Evolutionary conservation across 1,140 invertebrate species (phyloP).

Genomic region (Sipha flava): DNA sequence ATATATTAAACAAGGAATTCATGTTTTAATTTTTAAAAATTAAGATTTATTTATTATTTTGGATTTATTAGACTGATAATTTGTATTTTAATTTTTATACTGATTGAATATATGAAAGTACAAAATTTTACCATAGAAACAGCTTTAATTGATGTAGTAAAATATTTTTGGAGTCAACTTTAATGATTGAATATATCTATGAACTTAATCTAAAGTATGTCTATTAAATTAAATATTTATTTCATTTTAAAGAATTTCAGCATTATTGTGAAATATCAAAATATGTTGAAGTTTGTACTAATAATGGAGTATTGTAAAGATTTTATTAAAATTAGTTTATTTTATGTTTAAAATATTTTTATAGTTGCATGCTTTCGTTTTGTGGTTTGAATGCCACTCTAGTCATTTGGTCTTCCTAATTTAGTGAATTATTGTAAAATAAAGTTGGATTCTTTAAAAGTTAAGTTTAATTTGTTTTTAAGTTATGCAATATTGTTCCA

Average conservation of each 20-base stretch:
- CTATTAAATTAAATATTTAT: not conserved
- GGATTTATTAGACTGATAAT: not conserved
- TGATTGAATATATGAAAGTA: not conserved
- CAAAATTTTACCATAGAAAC: not conserved
- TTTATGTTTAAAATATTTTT: not conserved
- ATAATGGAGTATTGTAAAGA: not conserved
- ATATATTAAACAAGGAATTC: too few species aligned
- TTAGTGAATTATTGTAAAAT: not conserved
- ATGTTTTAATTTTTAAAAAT: not conserved
- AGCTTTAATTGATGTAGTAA: not conserved
- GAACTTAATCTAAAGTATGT: not conserved
- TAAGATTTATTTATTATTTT: not conserved
- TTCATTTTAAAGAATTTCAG: too few species aligned
- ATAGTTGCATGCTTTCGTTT: not conserved
- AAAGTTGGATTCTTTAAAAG: not conserved
- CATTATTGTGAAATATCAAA: not conserved
- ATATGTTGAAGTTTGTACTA: not conserved
- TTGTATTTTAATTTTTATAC: not conserved
- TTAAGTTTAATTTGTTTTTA: not conserved
- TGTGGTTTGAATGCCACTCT: not conserved
- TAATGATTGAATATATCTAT: not conserved
- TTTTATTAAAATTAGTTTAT: not conserved
- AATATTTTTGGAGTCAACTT: not conserved
- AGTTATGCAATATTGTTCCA: not conserved
- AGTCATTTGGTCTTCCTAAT: conserved; percentile 27